phyloP scores from a whole-genome alignment of 1,140 invertebrate species.

The Andrena cerasifolii region DNA sequence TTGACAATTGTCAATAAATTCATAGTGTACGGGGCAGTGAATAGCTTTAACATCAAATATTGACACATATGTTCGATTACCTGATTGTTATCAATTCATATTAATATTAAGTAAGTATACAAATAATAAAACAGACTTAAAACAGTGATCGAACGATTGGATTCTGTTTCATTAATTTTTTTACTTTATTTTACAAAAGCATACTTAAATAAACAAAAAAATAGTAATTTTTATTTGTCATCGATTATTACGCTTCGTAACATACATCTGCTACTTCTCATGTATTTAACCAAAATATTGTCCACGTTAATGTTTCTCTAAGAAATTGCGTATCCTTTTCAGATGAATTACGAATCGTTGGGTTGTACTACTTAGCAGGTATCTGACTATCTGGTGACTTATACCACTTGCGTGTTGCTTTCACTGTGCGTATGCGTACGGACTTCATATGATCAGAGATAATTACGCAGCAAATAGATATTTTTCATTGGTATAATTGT shows the following conservation, averaged over 20 bases:
- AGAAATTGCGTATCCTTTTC: not conserved
- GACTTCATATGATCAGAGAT: too few relatives aligned
- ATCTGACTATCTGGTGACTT: not conserved
- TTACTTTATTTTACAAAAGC: not conserved
- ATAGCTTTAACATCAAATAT: conserved; percentile 5
- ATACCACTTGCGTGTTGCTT: not conserved
- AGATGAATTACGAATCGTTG: not conserved
- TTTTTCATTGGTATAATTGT: conserved; percentile 4
- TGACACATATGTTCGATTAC: conserved; percentile 38
- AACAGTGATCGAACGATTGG: conserved; percentile 14
- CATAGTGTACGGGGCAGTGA: too few relatives aligned
- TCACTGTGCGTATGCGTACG: too few relatives aligned
- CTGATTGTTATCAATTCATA: conserved; percentile 36
- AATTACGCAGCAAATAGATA: too few relatives aligned
- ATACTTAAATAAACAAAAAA: not conserved
- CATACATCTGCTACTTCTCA: not conserved
- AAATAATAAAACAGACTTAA: conserved; percentile 37
- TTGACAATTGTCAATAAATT: not conserved
- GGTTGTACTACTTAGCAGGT: not conserved
- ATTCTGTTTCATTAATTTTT: conserved; percentile 27
- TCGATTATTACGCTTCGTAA: not conserved
- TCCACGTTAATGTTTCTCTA: not conserved
- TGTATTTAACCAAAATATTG: not conserved
- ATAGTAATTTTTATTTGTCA: not conserved
- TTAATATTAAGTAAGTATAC: conserved; percentile 34